Base-by-base conservation (phyloP, 2,888 invertebrate species). In the Metallyticus violacea region DNA sequence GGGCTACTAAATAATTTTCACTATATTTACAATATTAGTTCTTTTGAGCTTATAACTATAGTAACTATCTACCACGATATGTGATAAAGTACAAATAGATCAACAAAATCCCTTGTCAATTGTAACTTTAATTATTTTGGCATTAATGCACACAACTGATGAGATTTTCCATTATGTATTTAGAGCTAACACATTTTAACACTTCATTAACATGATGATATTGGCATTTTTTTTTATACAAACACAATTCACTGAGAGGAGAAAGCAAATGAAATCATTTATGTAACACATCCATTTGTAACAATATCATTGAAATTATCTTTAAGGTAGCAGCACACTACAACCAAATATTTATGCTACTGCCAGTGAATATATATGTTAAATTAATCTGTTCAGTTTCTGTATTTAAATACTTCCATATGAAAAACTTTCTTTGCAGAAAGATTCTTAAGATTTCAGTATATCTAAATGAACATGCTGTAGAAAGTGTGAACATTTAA, bases 41-140 rank as follows among this genome's bases (percentile, higher is more conserved):
- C 15, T 15, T 25, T 82, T 82, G 76, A 82, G 82, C 76, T 82
- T 76, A 82, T 7, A 28, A 26, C 82, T 82, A 82, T 76, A 82
- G 82, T 76, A 82, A 82, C 82, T 82, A 76, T 82, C 82, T 82
- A 82, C 82, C 82, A 82, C 81, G 82, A 82, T 82, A 82, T 82
- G 82, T 82, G 30, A 26, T 26, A 6, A 26, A 79, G 28, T 28
- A 79, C 27, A 15, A 62, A 62, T 22, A 62, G 40, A 62, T 62
- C 40, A 62, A 62, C 40, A 62, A 62, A 62, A 62, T 62, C 40
- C 40, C 40, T 15, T 62, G 40, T 62, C 40, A 62, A 62, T 62
- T 62, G 40, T 22, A 62, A 22, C 40, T 62, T 15, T 62, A 62
- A 62, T 40, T 62, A 62, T 62, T 62, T 62, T 62, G 79, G 27